Evolutionary conservation across 2,888 invertebrate genomes (phyloP).

Genomic region (Polydrusus pterygomalis): DNA sequence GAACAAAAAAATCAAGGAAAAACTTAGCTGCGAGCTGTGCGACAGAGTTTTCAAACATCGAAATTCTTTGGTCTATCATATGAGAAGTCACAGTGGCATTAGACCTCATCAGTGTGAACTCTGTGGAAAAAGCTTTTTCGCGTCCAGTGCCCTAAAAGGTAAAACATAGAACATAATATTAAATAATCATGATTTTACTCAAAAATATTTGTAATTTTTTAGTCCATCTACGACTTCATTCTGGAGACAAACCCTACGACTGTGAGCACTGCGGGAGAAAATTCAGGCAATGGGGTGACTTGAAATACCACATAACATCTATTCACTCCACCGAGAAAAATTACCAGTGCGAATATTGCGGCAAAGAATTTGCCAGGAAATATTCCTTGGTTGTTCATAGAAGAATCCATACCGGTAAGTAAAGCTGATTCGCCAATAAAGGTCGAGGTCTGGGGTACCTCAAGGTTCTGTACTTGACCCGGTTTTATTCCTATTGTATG

Average conservation of each 20-base stretch:
- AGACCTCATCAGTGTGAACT: conserved; percentile 85
- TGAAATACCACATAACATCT: conserved; percentile 90
- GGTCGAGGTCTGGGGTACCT: too few species aligned
- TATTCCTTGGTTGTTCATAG: conserved; percentile 91
- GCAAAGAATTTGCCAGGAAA: conserved; percentile 90
- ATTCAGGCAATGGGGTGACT: conserved; percentile 92
- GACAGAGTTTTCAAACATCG: conserved; percentile 85
- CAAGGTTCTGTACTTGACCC: not conserved
- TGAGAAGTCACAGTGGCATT: conserved; percentile 84
- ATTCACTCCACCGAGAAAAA: conserved; percentile 87
- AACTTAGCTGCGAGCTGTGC: conserved; percentile 78
- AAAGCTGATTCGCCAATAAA: conserved; percentile 7
- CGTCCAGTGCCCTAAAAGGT: conserved; percentile 84
- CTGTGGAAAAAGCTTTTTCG: conserved; percentile 90
- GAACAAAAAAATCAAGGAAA: conserved; percentile 67
- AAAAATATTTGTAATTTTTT: conserved; percentile 1
- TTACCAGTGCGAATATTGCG: conserved; percentile 92
- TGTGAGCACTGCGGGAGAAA: conserved; percentile 86
- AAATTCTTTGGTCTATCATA: conserved; percentile 89
- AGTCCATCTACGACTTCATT: conserved; percentile 87
- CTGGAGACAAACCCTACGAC: conserved; percentile 89
- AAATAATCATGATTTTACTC: not conserved
- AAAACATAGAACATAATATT: not conserved
- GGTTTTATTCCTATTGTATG: too few species aligned
- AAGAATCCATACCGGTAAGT: conserved; percentile 69